Percentiles rank a stretch among this genome's conserved stretches.
Conservation (phyloP, 2,113 vertebrate species). For the Cariama cristata region DNA sequence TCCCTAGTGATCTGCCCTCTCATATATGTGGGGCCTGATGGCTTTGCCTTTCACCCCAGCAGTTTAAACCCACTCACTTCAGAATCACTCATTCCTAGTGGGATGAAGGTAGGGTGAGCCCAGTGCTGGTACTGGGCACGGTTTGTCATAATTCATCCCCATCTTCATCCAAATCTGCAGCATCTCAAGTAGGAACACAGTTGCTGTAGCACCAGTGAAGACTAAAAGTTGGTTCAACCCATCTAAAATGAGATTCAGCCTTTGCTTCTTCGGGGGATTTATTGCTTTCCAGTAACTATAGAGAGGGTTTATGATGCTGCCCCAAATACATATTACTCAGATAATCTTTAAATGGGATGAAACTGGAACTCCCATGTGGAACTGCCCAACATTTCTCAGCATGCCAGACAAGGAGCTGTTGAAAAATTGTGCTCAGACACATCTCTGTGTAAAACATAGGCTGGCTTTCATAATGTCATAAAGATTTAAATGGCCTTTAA, state of each 20-base stretch:
- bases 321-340: background rate
- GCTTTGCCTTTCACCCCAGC: background rate
- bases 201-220: background rate
- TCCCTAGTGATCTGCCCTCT: background rate
- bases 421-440: background rate
- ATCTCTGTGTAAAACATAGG: background rate
- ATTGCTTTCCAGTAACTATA: background rate
- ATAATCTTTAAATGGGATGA: background rate
- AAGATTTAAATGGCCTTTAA: background rate
- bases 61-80: background rate
- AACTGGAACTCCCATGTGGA: background rate
- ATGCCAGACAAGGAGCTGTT: background rate
- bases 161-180: background rate
- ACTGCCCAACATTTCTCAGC: background rate
- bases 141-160: background rate
- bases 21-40: background rate
- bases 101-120: background rate
- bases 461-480: background rate
- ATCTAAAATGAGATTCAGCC: background rate
- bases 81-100: background rate
- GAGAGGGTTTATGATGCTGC: background rate
- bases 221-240: background rate
- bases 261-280: background rate
- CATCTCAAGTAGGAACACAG: background rate
- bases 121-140: background rate